Evolutionary conservation across 2,888 invertebrate species (phyloP).

Genomic region (Vanessa cardui): DNA sequence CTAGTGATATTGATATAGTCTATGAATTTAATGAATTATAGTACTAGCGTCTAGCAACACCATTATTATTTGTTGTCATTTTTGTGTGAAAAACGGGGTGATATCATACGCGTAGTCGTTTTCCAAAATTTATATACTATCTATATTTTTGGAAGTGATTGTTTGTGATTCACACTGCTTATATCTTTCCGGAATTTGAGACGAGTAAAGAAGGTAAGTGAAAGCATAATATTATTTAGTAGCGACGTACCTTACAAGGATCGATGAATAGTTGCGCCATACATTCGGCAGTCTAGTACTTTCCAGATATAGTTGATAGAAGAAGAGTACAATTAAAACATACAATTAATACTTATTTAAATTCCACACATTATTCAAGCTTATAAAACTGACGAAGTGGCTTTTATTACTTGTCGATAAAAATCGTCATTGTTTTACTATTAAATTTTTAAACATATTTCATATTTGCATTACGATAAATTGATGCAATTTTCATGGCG

Average conservation of each 20-base stretch:
- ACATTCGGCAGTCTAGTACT: constrained; percentile 51
- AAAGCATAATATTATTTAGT: constrained; percentile 8
- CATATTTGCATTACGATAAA: not conserved
- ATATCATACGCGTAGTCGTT: constrained; percentile 10
- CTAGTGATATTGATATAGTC: too few relatives aligned
- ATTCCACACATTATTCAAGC: not conserved
- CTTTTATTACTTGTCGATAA: not conserved
- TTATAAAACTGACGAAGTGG: not conserved
- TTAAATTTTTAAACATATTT: not conserved
- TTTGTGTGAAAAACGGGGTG: constrained; percentile 9
- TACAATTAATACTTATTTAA: not conserved
- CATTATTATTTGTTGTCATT: constrained; percentile 11
- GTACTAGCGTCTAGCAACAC: constrained; percentile 14
- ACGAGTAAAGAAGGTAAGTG: constrained; percentile 31
- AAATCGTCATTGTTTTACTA: not conserved
- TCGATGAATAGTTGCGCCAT: constrained; percentile 65
- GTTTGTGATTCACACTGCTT: not conserved
- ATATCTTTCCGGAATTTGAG: constrained; percentile 9
- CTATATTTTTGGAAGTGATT: constrained; percentile 8
- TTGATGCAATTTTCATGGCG: not conserved
- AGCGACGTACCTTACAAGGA: constrained; percentile 46
- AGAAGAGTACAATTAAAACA: not conserved
- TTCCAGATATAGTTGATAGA: constrained; percentile 43
- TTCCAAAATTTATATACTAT: not conserved
- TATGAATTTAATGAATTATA: too few relatives aligned